Percentiles rank a stretch among this genome's conserved stretches.
These are phyloP conservation scores for Stomatorhinus walkeri DNA, from an alignment of 2,797 vertebrate species.

Conservation along the genomic window DNA sequence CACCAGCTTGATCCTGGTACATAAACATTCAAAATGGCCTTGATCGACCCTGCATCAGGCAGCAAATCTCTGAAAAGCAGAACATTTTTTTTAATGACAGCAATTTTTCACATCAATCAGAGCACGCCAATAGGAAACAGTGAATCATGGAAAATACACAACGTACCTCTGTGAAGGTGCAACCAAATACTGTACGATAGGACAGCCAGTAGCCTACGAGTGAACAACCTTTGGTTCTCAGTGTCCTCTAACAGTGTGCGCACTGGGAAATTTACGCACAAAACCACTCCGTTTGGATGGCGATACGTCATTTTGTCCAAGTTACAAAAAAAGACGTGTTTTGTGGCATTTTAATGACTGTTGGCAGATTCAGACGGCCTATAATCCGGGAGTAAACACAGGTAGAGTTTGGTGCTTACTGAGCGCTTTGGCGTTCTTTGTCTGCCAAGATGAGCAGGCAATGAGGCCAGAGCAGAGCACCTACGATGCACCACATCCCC, in stretches of 20 bases:
- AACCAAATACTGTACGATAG: neutral
- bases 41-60: neutral
- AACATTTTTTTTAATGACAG: constrained; percentile 26
- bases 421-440: constrained; percentile 13
- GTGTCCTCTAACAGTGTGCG: neutral
- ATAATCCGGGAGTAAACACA: neutral
- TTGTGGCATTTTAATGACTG: neutral
- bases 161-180: neutral
- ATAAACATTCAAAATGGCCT: neutral
- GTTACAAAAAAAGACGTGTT: neutral
- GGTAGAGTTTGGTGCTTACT: neutral
- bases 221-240: neutral
- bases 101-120: neutral
- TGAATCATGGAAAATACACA: neutral
- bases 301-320: neutral
- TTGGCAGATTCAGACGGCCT: neutral
- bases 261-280: neutral
- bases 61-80: neutral
- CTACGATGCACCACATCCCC: constrained; percentile 14
- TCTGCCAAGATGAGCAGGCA: constrained; percentile 8
- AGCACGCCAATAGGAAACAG: neutral
- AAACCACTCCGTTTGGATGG: neutral
- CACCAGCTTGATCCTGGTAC: neutral
- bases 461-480: neutral
- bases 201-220: neutral